Base-by-base conservation (phyloP, 1,140 invertebrate genomes). In the Lepidotrigona ventralis region DNA sequence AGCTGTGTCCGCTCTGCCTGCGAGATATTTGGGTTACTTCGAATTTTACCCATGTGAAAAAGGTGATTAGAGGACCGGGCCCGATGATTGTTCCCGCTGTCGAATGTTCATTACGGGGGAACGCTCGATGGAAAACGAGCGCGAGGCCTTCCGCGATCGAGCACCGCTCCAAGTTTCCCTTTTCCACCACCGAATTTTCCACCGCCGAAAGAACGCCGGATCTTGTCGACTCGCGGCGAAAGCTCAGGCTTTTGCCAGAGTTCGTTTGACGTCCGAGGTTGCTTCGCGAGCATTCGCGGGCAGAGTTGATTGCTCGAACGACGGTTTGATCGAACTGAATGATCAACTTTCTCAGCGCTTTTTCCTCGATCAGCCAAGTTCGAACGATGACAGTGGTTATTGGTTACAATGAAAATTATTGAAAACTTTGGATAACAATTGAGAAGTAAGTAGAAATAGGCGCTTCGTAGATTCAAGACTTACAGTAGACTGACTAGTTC, bases 1-100 rank as follows among this genome's bases (percentile, higher is more conserved):
- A 88, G 70, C 82, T 53, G 23, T 60, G 53, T 23, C 29, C 72
- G 84, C 75, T 83, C 81, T 66, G 70, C 23, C 75, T 74, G 84
- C 78, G 86, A 88, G 84, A 88, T 88, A 87, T 88, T 88, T 83
- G 46, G 73, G 63, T 79, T 76, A 88, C 87, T 88, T 88, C 72
- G 73, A 69, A 76, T 85, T 74, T 81, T 85, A 56, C 72, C 83
- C 79, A 85, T 85, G 81, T 79, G 81, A 83, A 83, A 83, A 83
- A 83, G 81, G 83, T 85, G 79, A 85, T 81, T 85, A 85, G 75
- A 83, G 81, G 58, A 79, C 56, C 63, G 64, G 54, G 33, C 66
- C 53, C 64, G 79, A 63, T 72, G 79, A 85, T 85, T 85, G 81
- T 83, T 83, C 81, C 66, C 68, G 56, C 58, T 72, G 46, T 51